Evolutionary conservation across 2,113 vertebrate genomes (phyloP), one percentile per base, ranked within the genome.

Genomic region (Podarcis cretensis): DNA sequence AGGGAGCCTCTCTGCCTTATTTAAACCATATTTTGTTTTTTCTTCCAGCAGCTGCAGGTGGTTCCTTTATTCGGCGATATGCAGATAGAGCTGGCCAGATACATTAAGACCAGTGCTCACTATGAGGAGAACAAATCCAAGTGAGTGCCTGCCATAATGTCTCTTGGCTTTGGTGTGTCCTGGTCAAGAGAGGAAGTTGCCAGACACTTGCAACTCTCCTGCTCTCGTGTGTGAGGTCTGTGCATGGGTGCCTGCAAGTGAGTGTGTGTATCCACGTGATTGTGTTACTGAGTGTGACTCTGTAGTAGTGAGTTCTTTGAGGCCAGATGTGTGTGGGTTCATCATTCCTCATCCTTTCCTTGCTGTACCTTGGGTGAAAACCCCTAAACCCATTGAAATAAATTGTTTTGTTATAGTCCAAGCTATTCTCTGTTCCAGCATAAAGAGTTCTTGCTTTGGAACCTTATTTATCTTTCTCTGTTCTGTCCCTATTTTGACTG

Each of bases 71-170:
- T 99, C 95, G 99, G 99, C 94, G 99, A 99, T 97, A 99, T 99
- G 99, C 99, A 99, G 97, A 99, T 99, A 90, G 99, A 99, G 95
- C 96, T 99, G 97, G 99, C 99, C 87, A 98, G 99, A 96, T 99
- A 99, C 98, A 99, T 99, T 95, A 98, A 99, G 97, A 99, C 99
- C 94, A 99, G 99, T 92, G 98, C 99, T 96, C 99, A 99, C 98
- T 99, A 99, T 88, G 99, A 99, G 97, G 99, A 99, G 96, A 99
- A 99, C 98, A 99, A 99, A 95, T 99, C 99, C 96, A 99, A 99
- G 99, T 99, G 97, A 98, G 98, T 97, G 94, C 96, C 96, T 97
- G 97, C 97, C 97, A 23, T 98, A 98, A 98, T 98, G 97, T 98
- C 96, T 97, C 97, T 97, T 89, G 97, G 97, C 97, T 97, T 96